Evolutionary conservation across 2,888 invertebrate species (phyloP), one percentile per base, ranked within the genome.

Genomic region (Cerastis leucographa): DNA sequence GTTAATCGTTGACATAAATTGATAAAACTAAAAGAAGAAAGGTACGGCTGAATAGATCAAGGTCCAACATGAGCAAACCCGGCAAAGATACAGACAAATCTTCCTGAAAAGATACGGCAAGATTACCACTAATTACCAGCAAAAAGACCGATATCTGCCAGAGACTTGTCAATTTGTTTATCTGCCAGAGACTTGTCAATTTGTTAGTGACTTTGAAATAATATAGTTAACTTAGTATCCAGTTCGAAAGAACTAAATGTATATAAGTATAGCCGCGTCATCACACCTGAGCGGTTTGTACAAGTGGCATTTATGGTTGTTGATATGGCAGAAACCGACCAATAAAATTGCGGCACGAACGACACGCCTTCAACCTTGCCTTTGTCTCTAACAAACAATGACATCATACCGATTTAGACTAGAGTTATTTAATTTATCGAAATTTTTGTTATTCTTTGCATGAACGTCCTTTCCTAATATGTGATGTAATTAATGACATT

Each of bases 291-390:
- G 74, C 46, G 59, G 78, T 81, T 85, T 80, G 74, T 61, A 80
- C 86, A 88, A 87, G 80, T 81, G 87, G 78, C 69, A 74, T 87
- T 81, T 80, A 84, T 75, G 83, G 69, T 40, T 75, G 80, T 76
- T 80, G 82, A 80, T 83, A 79, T 61, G 69, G 70, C 65, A 62
- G 56, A 59, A 84, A 78, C 67, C 66, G 80, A 81, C 88, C 88
- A 88, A 88, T 88, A 71, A 78, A 71, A 87, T 51, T 29, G 72
- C 56, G n/a, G 83, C 64, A 82, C 76, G 71, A 19, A 42, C n/a
- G 86, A 54, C 88, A 88, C 88, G 82, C 88, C 88, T 87, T 78
- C 49, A 80, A 64, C 71, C 78, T 81, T 67, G 83, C 68, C 70
- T 82, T 83, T 80, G 68, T 70, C 68, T 78, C 44, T 77, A 71